Evolutionary conservation across 2,113 vertebrate genomes (phyloP).

Genomic region (Aldabrachelys gigantea): DNA sequence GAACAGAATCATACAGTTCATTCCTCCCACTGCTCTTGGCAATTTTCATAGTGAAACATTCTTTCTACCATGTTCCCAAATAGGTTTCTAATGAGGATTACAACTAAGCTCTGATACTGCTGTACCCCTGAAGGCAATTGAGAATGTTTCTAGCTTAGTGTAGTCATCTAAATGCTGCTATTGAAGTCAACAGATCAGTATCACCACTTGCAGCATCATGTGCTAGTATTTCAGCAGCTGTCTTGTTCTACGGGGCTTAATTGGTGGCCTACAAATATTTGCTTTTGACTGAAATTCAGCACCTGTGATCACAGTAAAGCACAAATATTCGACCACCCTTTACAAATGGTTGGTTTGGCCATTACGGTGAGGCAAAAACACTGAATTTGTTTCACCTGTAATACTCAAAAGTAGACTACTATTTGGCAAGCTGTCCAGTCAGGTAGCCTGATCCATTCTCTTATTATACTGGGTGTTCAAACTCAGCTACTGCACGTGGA

Average conservation of each 20-base stretch:
- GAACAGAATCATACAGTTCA: not conserved
- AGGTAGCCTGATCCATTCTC: not conserved
- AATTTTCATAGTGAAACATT: not conserved
- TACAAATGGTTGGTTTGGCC: not conserved
- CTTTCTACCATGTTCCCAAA: not conserved
- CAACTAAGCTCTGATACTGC: not conserved
- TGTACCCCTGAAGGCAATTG: not conserved
- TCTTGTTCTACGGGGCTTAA: not conserved
- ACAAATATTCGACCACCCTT: not conserved
- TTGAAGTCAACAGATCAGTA: not conserved
- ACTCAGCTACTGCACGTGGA: not conserved
- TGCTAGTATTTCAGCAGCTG: not conserved
- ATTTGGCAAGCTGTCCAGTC: not conserved
- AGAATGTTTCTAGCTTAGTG: not conserved
- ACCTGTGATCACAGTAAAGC: rapidly evolving
- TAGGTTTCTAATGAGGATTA: not conserved
- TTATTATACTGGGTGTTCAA: not conserved
- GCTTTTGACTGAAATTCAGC: not conserved
- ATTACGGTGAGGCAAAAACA: not conserved
- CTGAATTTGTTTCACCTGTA: not conserved
- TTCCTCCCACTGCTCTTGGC: not conserved
- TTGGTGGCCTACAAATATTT: rapidly evolving
- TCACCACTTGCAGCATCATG: rapidly evolving
- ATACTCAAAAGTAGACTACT: not conserved
- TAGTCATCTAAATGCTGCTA: not conserved